phyloP scores from a whole-genome alignment of 64 coral and sea anemone genomes.

The Trachythela sp. region DNA sequence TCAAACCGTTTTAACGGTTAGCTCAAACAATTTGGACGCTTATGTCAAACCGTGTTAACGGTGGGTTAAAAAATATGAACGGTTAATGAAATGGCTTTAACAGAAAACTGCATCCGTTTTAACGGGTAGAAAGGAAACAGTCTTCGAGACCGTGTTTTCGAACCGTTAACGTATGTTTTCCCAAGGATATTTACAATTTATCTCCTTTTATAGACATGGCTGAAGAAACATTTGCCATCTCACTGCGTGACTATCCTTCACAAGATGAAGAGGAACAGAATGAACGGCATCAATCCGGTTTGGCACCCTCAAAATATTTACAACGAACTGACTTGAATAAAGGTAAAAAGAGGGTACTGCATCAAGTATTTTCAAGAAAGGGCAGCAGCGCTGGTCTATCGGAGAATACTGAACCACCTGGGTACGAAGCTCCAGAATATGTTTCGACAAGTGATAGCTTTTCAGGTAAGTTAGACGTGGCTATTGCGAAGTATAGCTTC shows the following conservation, averaged over 20 bases:
- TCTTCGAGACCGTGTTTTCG: too few relatives aligned
- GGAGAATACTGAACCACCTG: neutral
- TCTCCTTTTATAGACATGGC: neutral
- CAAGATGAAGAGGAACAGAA: conserved; percentile 23
- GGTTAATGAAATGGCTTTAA: too few relatives aligned
- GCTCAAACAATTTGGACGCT: too few relatives aligned
- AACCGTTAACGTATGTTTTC: too few relatives aligned
- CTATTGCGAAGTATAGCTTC: conserved; percentile 75
- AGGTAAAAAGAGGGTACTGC: neutral
- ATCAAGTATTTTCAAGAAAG: conserved; percentile 3
- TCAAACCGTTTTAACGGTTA: too few relatives aligned
- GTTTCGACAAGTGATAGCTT: neutral
- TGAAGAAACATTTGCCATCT: neutral
- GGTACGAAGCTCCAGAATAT: neutral
- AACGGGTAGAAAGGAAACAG: too few relatives aligned
- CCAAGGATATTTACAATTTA: too few relatives aligned
- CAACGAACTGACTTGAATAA: neutral
- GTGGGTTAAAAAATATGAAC: too few relatives aligned
- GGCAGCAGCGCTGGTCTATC: neutral
- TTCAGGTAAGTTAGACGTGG: neutral
- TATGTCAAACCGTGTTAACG: too few relatives aligned
- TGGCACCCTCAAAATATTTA: neutral
- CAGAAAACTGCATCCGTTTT: too few relatives aligned
- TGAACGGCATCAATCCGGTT: conserved; percentile 4
- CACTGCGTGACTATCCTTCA: neutral